Conservation (phyloP, 2,888 invertebrate species). For the Brachypalpus laphriformis region DNA sequence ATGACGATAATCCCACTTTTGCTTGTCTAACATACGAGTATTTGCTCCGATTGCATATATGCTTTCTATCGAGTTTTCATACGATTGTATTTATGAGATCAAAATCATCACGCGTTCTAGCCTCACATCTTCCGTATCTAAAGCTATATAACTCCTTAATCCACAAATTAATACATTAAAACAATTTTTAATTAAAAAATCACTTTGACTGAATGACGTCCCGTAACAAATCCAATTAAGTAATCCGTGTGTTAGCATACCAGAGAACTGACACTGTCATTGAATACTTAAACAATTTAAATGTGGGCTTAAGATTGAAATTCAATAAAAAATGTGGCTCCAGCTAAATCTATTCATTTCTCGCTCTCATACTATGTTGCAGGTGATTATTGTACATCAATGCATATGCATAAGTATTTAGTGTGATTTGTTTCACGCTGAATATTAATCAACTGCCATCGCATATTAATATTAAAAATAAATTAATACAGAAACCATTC, state of each 20-base stretch:
- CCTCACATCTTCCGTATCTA: no score
- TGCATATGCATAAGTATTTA: slow-evolving; percentile 22
- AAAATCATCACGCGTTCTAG: no score
- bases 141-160: no score
- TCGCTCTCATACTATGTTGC: slow-evolving; percentile 3
- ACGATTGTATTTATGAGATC: no score
- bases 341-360: not conserved
- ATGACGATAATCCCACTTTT: no score
- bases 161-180: not conserved
- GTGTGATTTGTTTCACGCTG: slow-evolving; percentile 37
- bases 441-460: not conserved
- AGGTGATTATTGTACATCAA: slow-evolving; percentile 3
- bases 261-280: not conserved
- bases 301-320: not conserved
- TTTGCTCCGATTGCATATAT: no score
- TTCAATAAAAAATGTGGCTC: not conserved
- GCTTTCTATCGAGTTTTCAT: no score
- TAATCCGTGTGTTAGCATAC: not conserved
- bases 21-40: no score
- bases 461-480: slow-evolving; percentile 3
- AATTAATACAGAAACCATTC: not conserved
- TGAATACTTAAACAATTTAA: slow-evolving; percentile 18
- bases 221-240: not conserved
- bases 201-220: not conserved
- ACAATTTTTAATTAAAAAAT: not conserved